Base-by-base conservation (phyloP, 2,113 vertebrate genomes). In the Corythoichthys intestinalis region DNA sequence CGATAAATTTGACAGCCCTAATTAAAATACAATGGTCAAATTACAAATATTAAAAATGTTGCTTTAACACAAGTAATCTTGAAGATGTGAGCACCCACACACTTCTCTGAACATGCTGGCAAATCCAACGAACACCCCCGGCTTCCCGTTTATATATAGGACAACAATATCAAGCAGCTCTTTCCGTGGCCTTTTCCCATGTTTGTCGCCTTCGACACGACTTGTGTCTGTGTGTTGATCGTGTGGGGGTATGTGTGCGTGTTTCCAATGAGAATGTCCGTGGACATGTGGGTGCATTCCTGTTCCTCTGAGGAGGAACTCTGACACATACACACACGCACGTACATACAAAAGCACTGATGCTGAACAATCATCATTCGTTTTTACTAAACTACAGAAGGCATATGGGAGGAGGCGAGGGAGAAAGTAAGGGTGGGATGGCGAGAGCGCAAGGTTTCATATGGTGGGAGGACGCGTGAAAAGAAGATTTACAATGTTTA, bases 231-330 rank as follows among this genome's bases (percentile, higher is more conserved):
- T 73, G 57, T 72, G 44, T 48, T 41, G 6, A 60, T 38, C 13
- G 74, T 14, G 84, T 82, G 76, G 61, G 78, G 9, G 34, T 52
- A 28, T 44, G 15, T 65, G 65, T 69, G 70, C 65, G 70, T 35
- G 48, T 52, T 50, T 52, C 6, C 48, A 38, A 58, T 48, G 66
- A 70, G 67, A 49, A 60, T 66, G 72, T 78, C 65, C 78, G 67
- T 49, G 62, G 70, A 77, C 77, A 77, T 79, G 86, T 81, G 83
- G 79, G 76, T 83, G 82, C 72, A 52, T 71, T 83, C 67, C 80
- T 74, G 56, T 75, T 75, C 9, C 41, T 85, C 79, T 80, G 62
- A 75, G 66, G 53, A 81, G 75, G 73, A 87, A 85, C 80, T 83
- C 83, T 83, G 83, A 84, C 78, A 83, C 70, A 46, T 61, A 59